Base-by-base conservation (phyloP, 2,113 vertebrate genomes). In the Callocephalon fimbriatum region DNA sequence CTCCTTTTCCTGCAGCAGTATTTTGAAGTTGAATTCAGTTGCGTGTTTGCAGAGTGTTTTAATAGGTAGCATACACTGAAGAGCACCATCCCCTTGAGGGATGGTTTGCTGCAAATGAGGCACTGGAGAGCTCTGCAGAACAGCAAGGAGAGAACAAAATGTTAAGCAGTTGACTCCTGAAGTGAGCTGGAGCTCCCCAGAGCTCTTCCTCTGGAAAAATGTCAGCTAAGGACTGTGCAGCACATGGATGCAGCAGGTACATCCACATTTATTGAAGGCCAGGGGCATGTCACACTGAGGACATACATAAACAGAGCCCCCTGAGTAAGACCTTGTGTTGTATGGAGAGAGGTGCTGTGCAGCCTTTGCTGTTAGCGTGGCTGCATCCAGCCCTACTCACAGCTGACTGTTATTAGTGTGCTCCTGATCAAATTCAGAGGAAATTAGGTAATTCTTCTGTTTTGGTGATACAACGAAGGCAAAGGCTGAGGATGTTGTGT, bases 241-340 rank as follows among this genome's bases (percentile, higher is more conserved):
- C 1, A 1, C 9, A 3, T 7, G 67, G 79, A 7, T 27, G 47
- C 48, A 51, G 67, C 59, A 48, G 86, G 35, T 35, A 19, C 35
- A 1, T 14, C 20, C 22, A 23, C 37, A 8, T 62, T 29, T 44
- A 12, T 0, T 35, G 80, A 29, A 38, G 51, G 22, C 78, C 31
- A 5, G 12, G 47, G 38, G 45, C 47, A 8, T 53, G 74, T 12
- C 32, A 5, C 68, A 12, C 7, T 47, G 32, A 50, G 61, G 80
- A 50, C 12, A 4, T 10, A 1, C 0, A 7, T 50, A 61, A 31
- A 7, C 78, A 48, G 51, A 84, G 38, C 6, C 38, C 16, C 50
- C 8, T 29, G 25, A 1, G 25, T 3, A 5, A 58, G 0, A 3
- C 35, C 10, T 12, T 1, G 0, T 42, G 67, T 17, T 1, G 2